Percentiles rank a stretch among this genome's conserved stretches.
Evolutionary conservation across 92 coral and sea anemone genomes (phyloP).

Genomic region (Zoanthus gigantus): DNA sequence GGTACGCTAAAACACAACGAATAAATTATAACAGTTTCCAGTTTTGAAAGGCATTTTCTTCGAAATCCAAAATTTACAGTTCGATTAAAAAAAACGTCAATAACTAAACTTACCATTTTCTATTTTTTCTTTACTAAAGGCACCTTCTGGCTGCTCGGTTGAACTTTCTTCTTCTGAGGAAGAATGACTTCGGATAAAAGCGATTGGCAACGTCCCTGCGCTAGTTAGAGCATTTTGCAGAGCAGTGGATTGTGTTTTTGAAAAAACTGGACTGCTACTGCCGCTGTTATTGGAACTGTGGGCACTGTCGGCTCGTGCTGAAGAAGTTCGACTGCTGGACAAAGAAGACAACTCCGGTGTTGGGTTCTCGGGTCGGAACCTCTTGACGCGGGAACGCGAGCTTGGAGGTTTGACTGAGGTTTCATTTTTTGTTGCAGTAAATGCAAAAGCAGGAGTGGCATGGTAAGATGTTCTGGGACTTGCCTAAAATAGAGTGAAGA

Average conservation of each 20-base stretch:
- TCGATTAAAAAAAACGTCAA: too few species aligned
- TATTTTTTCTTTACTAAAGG: background rate
- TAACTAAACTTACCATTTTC: background rate
- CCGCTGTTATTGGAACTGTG: background rate
- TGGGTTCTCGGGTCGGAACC: constrained; percentile 4
- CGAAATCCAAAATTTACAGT: too few species aligned
- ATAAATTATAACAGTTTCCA: too few species aligned
- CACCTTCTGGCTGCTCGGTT: background rate
- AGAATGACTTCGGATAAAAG: background rate
- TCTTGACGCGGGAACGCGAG: background rate
- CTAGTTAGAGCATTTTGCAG: background rate
- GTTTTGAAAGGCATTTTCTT: too few species aligned
- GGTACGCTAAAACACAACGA: too few species aligned
- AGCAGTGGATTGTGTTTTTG: background rate
- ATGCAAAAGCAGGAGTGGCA: constrained; percentile 22
- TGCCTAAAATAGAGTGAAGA: background rate
- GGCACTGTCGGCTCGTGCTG: background rate
- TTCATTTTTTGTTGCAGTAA: constrained; percentile 5
- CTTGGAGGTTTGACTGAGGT: background rate
- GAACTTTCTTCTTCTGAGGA: constrained; percentile 2
- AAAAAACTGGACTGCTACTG: background rate
- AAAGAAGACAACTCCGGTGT: background rate
- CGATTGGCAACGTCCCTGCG: constrained; percentile 6
- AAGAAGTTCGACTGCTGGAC: background rate
- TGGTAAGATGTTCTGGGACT: background rate